A percentile compares a stretch with the other conserved stretches of the same genome.
These are phyloP conservation scores for Salminus brasiliensis DNA, from an alignment of 2,113 vertebrate genomes.

Conservation along the genomic window DNA sequence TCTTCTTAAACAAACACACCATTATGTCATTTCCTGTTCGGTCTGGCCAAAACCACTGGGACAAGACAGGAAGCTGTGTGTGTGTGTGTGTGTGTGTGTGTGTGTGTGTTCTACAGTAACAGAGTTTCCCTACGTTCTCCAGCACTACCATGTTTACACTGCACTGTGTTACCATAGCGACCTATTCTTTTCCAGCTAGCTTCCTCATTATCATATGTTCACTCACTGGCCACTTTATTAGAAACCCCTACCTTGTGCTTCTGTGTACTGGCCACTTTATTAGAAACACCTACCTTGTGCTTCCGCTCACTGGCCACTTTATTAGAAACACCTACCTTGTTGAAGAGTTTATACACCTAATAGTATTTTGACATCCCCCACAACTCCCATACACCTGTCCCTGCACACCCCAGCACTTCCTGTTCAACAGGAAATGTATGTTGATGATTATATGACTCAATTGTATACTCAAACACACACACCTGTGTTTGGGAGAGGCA, in stretches of 20 bases:
- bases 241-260: too few relatives aligned
- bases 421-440: constrained; percentile 69
- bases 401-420: constrained; percentile 53
- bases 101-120: constrained; percentile 16
- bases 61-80: constrained; percentile 1
- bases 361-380: too few relatives aligned
- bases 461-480: constrained; percentile 64
- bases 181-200: background rate
- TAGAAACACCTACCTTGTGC: too few relatives aligned
- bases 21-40: constrained; percentile 30
- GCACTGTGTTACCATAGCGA: background rate
- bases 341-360: too few relatives aligned
- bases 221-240: background rate
- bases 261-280: too few relatives aligned
- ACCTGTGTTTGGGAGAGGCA: constrained; percentile 59
- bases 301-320: background rate
- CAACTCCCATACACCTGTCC: background rate
- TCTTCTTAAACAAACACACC: constrained; percentile 29
- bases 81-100: background rate
- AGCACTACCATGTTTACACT: constrained; percentile 29
- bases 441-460: background rate
- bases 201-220: background rate
- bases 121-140: constrained; percentile 1
- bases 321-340: background rate
- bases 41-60: constrained; percentile 6